Base-by-base conservation (phyloP, 2,113 vertebrate genomes). In the Limanda limanda region DNA sequence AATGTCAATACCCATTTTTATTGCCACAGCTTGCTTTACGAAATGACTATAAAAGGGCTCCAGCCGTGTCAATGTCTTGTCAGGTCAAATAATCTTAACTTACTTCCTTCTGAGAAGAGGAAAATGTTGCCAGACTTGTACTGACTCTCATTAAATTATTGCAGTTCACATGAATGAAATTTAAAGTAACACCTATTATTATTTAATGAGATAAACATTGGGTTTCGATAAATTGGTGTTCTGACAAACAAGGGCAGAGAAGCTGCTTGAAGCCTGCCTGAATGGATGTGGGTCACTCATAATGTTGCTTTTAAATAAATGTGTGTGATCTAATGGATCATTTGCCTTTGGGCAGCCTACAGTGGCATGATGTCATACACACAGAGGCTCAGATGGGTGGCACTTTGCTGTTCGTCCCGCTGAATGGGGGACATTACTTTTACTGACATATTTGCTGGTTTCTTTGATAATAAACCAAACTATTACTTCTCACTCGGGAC, bases 201-300 rank as follows among this genome's bases (percentile, higher is more conserved):
- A 67, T 52, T 15, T 64, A 20, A 56, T 21, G 0, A 18, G 54
- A 60, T 62, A n/a, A 40, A 77, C n/a, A 47, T 11, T 2, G 27
- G 13, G 1, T 51, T 54, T 55, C 27, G 58, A 55, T 40, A 37
- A 15, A 54, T 72, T 21, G 12, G 71, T 12, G 21, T 59, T 62
- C 13, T 63, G 56, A 63, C 47, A 62, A 67, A 79, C 17, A 65
- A 23, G 63, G 45, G 6, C 35, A 71, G 58, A 45, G 17, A 51
- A 45, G 45, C 24, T 54, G 47, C n/a, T 79, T 55, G 68, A 66
- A 60, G 47, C 52, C 54, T 40, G 21, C 54, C 12, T 5, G 48
- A 66, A 73, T 78, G 64, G 83, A 91, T 90, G 75, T 90, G 71
- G 88, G 86, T 87, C 88, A 85, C 63, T 80, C 54, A 72, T 86